Percentiles rank a stretch among this genome's conserved stretches.
Evolutionary conservation across 1,140 invertebrate species (phyloP).

Genomic region (Drosophila nebulosa): DNA sequence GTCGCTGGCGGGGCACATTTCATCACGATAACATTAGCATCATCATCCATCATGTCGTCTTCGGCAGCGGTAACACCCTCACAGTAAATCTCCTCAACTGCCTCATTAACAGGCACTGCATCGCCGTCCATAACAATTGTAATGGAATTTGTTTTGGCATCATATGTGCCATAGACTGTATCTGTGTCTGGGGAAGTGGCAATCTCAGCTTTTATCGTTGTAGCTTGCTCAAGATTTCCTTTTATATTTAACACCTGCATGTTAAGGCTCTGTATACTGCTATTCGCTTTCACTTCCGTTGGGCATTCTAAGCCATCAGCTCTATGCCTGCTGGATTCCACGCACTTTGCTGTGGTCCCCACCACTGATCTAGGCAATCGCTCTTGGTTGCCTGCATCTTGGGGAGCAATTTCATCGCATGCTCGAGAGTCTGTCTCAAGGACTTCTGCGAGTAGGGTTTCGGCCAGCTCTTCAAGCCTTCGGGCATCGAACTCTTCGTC

Average conservation of each 20-base stretch:
- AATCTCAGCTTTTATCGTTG: constrained; percentile 49
- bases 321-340: constrained; percentile 88
- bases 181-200: constrained; percentile 64
- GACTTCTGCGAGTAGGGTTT: constrained; percentile 90
- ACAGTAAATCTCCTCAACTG: constrained; percentile 79
- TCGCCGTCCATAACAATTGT: constrained; percentile 86
- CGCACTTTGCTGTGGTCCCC: constrained; percentile 89
- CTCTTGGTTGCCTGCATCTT: constrained; percentile 77
- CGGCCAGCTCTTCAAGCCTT: constrained; percentile 89
- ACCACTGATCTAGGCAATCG: constrained; percentile 84
- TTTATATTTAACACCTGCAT: constrained; percentile 80
- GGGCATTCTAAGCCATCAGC: constrained; percentile 69
- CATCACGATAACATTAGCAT: constrained; percentile 60
- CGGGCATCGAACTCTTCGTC: constrained; percentile 86
- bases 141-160: constrained; percentile 87
- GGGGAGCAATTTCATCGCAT: constrained; percentile 77
- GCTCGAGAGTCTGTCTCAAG: constrained; percentile 85
- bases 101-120: constrained; percentile 83
- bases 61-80: constrained; percentile 61
- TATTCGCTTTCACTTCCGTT: constrained; percentile 4
- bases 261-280: constrained; percentile 19
- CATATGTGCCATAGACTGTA: constrained; percentile 86
- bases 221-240: constrained; percentile 75
- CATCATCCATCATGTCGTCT: constrained; percentile 29
- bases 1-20: constrained; percentile 79